Conservation (phyloP, 2,797 vertebrate species). For the Zalophus californianus region DNA sequence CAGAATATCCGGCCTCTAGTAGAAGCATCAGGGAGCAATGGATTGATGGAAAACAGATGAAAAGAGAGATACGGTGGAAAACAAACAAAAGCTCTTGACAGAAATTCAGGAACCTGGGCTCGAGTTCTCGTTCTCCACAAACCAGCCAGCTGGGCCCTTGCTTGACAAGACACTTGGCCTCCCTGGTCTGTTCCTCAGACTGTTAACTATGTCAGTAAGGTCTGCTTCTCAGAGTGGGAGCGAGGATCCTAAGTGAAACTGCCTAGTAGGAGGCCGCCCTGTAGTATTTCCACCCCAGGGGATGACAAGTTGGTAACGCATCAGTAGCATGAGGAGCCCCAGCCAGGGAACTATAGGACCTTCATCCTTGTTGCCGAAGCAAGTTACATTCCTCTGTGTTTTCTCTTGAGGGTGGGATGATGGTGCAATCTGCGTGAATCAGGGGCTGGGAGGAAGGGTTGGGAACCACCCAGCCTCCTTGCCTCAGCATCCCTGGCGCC, state of each 20-base stretch:
- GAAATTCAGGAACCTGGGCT: not conserved
- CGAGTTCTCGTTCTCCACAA: not conserved
- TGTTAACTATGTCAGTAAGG: not conserved
- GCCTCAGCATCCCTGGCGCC: not conserved
- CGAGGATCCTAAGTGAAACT: not conserved
- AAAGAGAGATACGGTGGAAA: not conserved
- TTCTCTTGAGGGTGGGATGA: not conserved
- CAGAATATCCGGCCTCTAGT: not conserved
- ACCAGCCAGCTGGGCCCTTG: not conserved
- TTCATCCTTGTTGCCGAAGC: not conserved
- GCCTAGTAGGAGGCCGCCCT: not conserved
- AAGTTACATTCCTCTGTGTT: not conserved
- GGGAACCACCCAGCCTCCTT: not conserved
- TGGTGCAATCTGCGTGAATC: constrained; percentile 12
- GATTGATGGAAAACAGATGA: not conserved
- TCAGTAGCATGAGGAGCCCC: not conserved
- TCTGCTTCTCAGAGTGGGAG: not conserved
- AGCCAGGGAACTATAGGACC: not conserved
- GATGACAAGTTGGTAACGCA: not conserved
- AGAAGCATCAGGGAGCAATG: not conserved
- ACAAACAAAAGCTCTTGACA: not conserved
- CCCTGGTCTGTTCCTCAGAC: not conserved
- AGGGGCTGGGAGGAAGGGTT: not conserved
- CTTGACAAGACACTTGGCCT: not conserved
- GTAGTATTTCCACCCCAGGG: not conserved